A percentile compares a stretch with the other conserved stretches of the same genome.
These are phyloP conservation scores for Melanotaenia boesemani DNA, from an alignment of 2,797 vertebrate species.

Conservation along the genomic window DNA sequence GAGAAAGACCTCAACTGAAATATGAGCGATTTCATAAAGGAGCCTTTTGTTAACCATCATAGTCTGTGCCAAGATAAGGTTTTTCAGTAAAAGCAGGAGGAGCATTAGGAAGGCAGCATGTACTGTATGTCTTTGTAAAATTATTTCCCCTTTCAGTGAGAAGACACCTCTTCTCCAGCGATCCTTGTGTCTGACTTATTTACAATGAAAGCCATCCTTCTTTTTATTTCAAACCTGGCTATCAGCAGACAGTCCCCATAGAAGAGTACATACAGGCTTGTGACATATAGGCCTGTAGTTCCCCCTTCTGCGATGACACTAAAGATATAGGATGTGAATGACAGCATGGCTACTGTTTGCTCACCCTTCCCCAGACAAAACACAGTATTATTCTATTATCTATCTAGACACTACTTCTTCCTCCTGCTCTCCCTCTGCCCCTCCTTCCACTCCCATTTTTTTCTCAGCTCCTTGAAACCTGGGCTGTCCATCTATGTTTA, in stretches of 20 bases:
- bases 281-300: conserved; percentile 97
- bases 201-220: conserved; percentile 75
- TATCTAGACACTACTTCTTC: conserved; percentile 83
- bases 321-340: conserved; percentile 98
- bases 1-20: conserved; percentile 74
- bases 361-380: conserved; percentile 94
- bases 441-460: neutral
- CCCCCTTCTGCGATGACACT: conserved; percentile 94
- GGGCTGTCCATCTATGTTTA: conserved; percentile 98
- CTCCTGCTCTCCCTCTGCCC: conserved; percentile 33
- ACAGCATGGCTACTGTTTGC: conserved; percentile 93
- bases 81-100: conserved; percentile 62
- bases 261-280: conserved; percentile 92
- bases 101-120: conserved; percentile 53
- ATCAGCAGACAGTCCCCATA: conserved; percentile 89
- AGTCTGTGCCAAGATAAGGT: conserved; percentile 69
- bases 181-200: conserved; percentile 72
- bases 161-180: conserved; percentile 52
- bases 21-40: conserved; percentile 78
- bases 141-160: conserved; percentile 67
- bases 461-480: conserved; percentile 82
- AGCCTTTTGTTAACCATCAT: conserved; percentile 69
- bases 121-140: conserved; percentile 70
- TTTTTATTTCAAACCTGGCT: conserved; percentile 86
- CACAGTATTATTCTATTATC: conserved; percentile 99